Conservation (phyloP, 2,113 vertebrate genomes). For the Lamprotornis superbus region DNA sequence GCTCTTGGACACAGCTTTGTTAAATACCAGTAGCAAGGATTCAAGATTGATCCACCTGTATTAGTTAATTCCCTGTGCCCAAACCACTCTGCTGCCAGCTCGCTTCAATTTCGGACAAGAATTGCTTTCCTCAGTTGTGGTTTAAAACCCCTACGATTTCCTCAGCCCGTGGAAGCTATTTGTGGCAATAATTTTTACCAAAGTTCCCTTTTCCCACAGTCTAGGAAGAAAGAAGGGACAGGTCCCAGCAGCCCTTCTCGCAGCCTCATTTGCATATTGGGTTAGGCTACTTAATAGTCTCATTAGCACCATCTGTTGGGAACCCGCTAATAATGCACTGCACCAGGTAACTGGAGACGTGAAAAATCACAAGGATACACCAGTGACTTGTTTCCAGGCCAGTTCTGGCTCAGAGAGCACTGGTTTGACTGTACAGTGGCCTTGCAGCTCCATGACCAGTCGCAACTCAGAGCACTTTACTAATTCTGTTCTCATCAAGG, state of each 20-base stretch:
- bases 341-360: background rate
- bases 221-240: background rate
- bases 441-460: background rate
- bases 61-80: background rate
- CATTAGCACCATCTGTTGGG: constrained; percentile 56
- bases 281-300: constrained; percentile 48
- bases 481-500: background rate
- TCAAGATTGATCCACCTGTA: constrained; percentile 33
- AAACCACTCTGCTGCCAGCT: background rate
- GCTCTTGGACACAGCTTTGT: constrained; percentile 62
- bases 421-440: background rate
- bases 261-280: constrained; percentile 47
- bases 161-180: background rate
- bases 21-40: constrained; percentile 41
- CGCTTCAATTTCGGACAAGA: background rate
- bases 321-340: constrained; percentile 36
- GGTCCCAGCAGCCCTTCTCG: background rate
- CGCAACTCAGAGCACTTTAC: background rate
- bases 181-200: background rate
- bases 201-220: background rate
- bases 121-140: background rate
- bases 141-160: background rate
- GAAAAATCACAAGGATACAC: background rate
- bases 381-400: background rate
- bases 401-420: background rate